Evolutionary conservation across 2,888 invertebrate genomes (phyloP).

Genomic region (Carpatolechia fugitivella): DNA sequence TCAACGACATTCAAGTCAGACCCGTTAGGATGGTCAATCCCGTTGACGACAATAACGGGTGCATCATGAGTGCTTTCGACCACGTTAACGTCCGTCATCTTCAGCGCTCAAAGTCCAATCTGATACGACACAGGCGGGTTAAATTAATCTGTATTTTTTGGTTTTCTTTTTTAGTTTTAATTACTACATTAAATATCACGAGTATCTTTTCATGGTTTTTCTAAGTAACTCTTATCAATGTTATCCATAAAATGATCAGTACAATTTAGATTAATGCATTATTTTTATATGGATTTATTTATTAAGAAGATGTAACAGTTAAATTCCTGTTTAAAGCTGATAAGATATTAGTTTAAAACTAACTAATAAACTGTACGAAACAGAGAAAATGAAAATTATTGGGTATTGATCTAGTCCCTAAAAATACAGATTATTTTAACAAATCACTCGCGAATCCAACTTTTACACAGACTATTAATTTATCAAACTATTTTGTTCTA

Average conservation of each 20-base stretch:
- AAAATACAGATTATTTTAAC: conserved; percentile 30
- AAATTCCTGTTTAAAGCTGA: too few relatives aligned
- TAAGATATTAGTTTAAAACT: too few relatives aligned
- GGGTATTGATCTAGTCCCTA: not conserved
- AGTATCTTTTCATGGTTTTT: too few relatives aligned
- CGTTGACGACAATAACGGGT: conserved; percentile 1
- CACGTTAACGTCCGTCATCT: not conserved
- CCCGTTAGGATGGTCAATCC: not conserved
- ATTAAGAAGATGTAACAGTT: too few relatives aligned
- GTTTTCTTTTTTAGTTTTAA: too few relatives aligned
- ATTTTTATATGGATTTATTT: too few relatives aligned
- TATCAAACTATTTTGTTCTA: not conserved
- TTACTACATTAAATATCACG: not conserved
- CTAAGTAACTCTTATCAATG: not conserved
- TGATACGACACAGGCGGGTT: not conserved
- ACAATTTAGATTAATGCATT: too few relatives aligned
- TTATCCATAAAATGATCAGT: too few relatives aligned
- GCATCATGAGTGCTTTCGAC: not conserved
- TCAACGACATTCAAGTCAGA: not conserved
- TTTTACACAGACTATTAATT: not conserved
- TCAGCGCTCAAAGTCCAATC: not conserved
- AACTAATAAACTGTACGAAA: not conserved
- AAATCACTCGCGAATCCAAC: conserved; percentile 23
- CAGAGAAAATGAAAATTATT: not conserved
- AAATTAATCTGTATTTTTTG: conserved; percentile 4